Evolutionary conservation across 2,888 invertebrate genomes (phyloP).

Genomic region (Erebia ligea): DNA sequence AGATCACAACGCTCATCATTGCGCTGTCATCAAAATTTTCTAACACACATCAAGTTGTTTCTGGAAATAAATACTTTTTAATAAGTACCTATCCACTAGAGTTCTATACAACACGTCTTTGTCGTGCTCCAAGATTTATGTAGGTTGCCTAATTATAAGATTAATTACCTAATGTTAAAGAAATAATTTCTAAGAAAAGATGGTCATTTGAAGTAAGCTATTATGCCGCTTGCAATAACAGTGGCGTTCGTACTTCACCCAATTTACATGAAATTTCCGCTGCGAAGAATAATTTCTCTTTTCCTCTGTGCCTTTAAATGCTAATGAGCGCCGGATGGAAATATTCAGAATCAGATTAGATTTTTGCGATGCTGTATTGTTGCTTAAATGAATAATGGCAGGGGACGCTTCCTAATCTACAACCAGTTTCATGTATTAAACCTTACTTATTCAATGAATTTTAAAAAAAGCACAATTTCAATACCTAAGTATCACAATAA

Average conservation of each 20-base stretch:
- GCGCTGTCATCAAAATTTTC: too few relatives aligned
- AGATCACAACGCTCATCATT: too few relatives aligned
- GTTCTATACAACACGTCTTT: too few relatives aligned
- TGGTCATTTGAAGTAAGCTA: conserved; percentile 19
- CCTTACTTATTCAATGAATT: neutral
- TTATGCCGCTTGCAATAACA: conserved; percentile 24
- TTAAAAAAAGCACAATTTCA: neutral
- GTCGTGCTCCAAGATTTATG: too few relatives aligned
- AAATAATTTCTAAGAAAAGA: neutral
- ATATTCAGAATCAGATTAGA: conserved; percentile 70
- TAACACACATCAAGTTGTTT: too few relatives aligned
- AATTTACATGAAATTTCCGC: conserved; percentile 78
- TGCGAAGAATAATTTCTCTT: conserved; percentile 64
- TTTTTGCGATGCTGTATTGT: conserved; percentile 57
- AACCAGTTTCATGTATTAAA: neutral
- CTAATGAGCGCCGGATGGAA: conserved; percentile 73
- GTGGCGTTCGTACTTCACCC: conserved; percentile 56
- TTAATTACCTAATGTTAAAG: neutral
- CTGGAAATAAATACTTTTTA: too few relatives aligned
- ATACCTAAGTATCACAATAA: too few relatives aligned
- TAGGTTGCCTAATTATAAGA: too few relatives aligned
- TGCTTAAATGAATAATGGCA: conserved; percentile 51
- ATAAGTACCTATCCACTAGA: too few relatives aligned
- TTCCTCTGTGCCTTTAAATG: conserved; percentile 66
- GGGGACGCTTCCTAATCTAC: conserved; percentile 10